Evolutionary conservation across 1,140 invertebrate species (phyloP), one percentile per base, ranked within the genome.

Genomic region (Zaprionus taronus): DNA sequence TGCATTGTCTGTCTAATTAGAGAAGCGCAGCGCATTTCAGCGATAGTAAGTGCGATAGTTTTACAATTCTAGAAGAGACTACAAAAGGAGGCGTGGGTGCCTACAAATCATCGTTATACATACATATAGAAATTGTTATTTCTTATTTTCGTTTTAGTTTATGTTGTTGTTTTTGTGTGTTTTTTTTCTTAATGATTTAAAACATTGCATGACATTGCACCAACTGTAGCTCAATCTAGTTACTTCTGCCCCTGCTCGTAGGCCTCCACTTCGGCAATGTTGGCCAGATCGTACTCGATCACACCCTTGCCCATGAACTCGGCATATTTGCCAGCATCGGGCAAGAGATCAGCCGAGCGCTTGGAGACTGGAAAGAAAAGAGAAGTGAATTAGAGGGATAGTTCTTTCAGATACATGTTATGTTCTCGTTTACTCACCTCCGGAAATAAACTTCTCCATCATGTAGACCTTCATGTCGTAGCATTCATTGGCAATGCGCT

Each of bases 281-380:
- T 97, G 20, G 95, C 81, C 77, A 97, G 95, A 87, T 96, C 93
- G 69, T 96, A 94, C 92, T 97, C 95, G 61, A 95, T 93, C 47
- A 97, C 94, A 73, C 94, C 94, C 49, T 95, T 95, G 22, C 97
- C 97, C 65, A 96, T 94, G 93, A 96, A 97, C 80, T 96, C 95
- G n/a, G 95, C 94, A 92, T 96, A 97, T 65, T 96, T 94, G 53
- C 94, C 93, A 34, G 93, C 91, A 7, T 93, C 83, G 2, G 92
- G 90, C 7, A 93, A 69, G 0, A 80, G 91, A 49, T 95, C 94
- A 62, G 94, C 93, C 15, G 95, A 96, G 38, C 96, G 94, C 91
- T 97, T 97, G 66, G 94, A 94, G 47, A 97, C 96, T 96, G 93
- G n/a, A 83, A 79, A 67, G 68, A 78, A 4, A 26, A 26, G 20